Percentiles rank a stretch among this genome's conserved stretches.
Evolutionary conservation across 2,888 invertebrate species (phyloP).

Genomic region (Rhingia campestris): DNA sequence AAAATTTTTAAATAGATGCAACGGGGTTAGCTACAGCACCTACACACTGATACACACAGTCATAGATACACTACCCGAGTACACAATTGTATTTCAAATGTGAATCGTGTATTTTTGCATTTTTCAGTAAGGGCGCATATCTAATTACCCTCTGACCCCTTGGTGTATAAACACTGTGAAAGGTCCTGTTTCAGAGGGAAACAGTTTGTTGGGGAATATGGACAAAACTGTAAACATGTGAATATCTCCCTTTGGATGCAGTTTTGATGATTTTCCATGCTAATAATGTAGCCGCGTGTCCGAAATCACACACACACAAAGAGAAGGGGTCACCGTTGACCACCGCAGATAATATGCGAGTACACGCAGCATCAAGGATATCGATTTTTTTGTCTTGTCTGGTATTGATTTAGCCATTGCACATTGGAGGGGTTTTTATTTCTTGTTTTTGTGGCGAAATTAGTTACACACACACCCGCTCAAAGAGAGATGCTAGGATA

Average conservation of each 20-base stretch:
- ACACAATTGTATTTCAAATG: slow-evolving; percentile 30
- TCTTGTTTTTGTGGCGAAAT: slow-evolving; percentile 70
- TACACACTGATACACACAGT: slow-evolving; percentile 13
- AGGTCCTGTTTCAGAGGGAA: slow-evolving; percentile 27
- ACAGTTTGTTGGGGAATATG: slow-evolving; percentile 21
- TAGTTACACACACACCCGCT: slow-evolving; percentile 48
- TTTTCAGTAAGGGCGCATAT: slow-evolving; percentile 64
- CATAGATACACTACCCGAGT: background rate
- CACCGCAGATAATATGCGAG: slow-evolving; percentile 12
- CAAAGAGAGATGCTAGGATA: background rate
- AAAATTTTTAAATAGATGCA: slow-evolving; percentile 69
- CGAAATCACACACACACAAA: slow-evolving; percentile 19
- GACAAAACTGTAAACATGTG: slow-evolving; percentile 15
- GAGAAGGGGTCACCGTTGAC: slow-evolving; percentile 53
- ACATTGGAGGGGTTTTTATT: slow-evolving; percentile 49
- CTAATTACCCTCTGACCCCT: slow-evolving; percentile 72
- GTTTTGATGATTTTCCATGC: slow-evolving; percentile 46
- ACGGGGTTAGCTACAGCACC: slow-evolving; percentile 21
- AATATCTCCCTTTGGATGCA: slow-evolving; percentile 43
- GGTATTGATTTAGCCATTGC: slow-evolving; percentile 65
- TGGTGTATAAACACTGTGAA: slow-evolving; percentile 45
- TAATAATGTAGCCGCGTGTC: slow-evolving; percentile 65
- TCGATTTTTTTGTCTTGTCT: slow-evolving; percentile 64
- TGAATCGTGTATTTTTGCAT: slow-evolving; percentile 64
- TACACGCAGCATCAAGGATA: slow-evolving; percentile 62